These are phyloP conservation scores for Brotula barbata DNA, from an alignment of 2,797 vertebrate species.

Conservation along the genomic window DNA sequence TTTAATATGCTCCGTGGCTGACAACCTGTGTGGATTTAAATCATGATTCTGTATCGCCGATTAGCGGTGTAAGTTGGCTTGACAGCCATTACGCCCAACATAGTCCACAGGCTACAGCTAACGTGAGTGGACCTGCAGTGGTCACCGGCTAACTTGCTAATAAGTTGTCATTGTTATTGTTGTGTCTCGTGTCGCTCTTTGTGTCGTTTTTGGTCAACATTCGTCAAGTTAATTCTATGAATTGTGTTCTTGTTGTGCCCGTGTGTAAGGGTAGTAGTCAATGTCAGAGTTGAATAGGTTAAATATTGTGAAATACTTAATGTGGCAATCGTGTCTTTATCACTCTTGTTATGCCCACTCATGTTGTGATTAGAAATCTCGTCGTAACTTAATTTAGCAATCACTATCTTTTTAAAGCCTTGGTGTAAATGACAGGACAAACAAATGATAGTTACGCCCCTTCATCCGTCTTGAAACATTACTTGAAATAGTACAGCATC, in stretches of 20 bases:
- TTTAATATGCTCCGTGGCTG: background rate
- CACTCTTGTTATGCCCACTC: no score
- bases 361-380: no score
- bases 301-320: no score
- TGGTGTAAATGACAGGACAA: background rate
- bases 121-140: conserved; percentile 13
- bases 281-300: no score
- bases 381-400: background rate
- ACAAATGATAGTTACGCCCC: background rate
- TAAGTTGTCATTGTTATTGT: conserved; percentile 14
- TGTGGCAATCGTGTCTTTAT: no score
- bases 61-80: conserved; percentile 21
- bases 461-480: background rate
- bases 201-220: no score
- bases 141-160: conserved; percentile 44
- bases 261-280: no score
- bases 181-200: background rate
- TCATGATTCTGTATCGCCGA: conserved; percentile 3
- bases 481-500: background rate
- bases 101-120: conserved; percentile 31
- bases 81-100: conserved; percentile 50
- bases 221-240: no score
- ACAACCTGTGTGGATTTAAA: conserved; percentile 6
- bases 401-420: no score
- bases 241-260: no score